Evolutionary conservation across 2,113 vertebrate species (phyloP).

Genomic region (Scophthalmus maximus): DNA sequence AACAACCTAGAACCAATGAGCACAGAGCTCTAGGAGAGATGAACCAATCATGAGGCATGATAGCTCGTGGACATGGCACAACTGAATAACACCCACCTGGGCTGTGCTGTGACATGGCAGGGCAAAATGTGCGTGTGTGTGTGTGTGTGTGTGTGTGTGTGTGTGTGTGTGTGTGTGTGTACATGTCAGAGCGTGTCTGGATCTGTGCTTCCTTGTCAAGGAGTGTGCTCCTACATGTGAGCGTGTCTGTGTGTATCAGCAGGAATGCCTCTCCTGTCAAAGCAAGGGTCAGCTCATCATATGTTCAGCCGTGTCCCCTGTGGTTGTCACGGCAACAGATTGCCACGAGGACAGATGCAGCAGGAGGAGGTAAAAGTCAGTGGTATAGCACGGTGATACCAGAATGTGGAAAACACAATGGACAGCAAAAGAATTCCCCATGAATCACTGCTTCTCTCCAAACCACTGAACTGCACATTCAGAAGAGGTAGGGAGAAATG

Average conservation of each 20-base stretch:
- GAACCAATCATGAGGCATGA: slow-evolving; percentile 52
- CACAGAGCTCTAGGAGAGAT: slow-evolving; percentile 20
- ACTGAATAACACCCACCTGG: slow-evolving; percentile 63
- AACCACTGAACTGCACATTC: slow-evolving; percentile 35
- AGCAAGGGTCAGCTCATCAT: slow-evolving; percentile 68
- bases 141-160: slow-evolving; percentile 17
- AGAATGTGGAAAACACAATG: slow-evolving; percentile 22
- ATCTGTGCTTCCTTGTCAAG: slow-evolving; percentile 57
- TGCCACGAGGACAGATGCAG: slow-evolving; percentile 48
- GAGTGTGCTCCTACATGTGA: slow-evolving; percentile 49
- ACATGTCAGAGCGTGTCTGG: slow-evolving; percentile 53
- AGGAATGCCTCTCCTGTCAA: slow-evolving; percentile 62
- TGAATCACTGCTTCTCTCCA: slow-evolving; percentile 40
- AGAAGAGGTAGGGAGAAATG: slow-evolving; percentile 1
- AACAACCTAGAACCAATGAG: slow-evolving; percentile 47
- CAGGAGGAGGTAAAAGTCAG: slow-evolving; percentile 24
- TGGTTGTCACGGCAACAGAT: slow-evolving; percentile 69
- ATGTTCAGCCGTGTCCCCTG: slow-evolving; percentile 66
- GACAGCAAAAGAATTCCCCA: slow-evolving; percentile 22
- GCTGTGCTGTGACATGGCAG: slow-evolving; percentile 52
- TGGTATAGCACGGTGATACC: slow-evolving; percentile 22
- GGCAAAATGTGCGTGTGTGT: slow-evolving; percentile 42
- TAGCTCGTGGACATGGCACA: slow-evolving; percentile 61
- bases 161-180: slow-evolving; percentile 13
- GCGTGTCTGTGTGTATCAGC: slow-evolving; percentile 50